phyloP scores from a whole-genome alignment of 64 coral and sea anemone species.

The Trachythela sp. region DNA sequence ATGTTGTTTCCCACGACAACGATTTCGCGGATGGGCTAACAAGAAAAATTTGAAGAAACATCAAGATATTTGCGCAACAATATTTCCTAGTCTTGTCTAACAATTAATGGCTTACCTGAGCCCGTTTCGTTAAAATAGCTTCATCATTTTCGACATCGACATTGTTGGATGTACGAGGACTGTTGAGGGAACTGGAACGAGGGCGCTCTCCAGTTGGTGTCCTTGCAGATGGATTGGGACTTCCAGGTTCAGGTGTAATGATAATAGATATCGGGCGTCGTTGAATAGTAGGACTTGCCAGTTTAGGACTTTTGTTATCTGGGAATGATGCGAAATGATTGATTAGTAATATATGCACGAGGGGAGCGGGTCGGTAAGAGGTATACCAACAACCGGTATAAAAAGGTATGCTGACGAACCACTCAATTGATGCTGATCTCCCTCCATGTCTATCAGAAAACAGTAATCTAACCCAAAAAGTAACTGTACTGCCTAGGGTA shows the following conservation, averaged over 20 bases:
- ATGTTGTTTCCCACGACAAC: too few relatives aligned
- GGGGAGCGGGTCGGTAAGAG: too few relatives aligned
- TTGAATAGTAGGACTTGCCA: background rate
- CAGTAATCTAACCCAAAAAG: too few relatives aligned
- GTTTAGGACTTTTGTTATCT: constrained; percentile 21
- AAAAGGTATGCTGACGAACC: too few relatives aligned
- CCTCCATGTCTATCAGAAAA: too few relatives aligned
- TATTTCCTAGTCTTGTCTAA: too few relatives aligned
- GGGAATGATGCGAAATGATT: background rate
- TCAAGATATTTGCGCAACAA: too few relatives aligned
- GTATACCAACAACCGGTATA: too few relatives aligned
- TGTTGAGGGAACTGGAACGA: background rate
- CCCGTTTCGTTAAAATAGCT: background rate
- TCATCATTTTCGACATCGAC: background rate
- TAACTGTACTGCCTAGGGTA: too few relatives aligned
- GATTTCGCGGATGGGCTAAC: too few relatives aligned
- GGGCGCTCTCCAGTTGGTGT: background rate
- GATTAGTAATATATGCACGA: background rate
- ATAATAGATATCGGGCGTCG: constrained; percentile 2
- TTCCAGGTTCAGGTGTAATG: background rate
- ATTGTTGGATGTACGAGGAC: background rate
- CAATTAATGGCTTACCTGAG: background rate
- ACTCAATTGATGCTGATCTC: too few relatives aligned
- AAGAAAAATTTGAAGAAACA: too few relatives aligned
- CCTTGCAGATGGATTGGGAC: background rate